These are phyloP conservation scores for Menura novaehollandiae DNA, from an alignment of 2,113 vertebrate genomes.

Conservation along the genomic window DNA sequence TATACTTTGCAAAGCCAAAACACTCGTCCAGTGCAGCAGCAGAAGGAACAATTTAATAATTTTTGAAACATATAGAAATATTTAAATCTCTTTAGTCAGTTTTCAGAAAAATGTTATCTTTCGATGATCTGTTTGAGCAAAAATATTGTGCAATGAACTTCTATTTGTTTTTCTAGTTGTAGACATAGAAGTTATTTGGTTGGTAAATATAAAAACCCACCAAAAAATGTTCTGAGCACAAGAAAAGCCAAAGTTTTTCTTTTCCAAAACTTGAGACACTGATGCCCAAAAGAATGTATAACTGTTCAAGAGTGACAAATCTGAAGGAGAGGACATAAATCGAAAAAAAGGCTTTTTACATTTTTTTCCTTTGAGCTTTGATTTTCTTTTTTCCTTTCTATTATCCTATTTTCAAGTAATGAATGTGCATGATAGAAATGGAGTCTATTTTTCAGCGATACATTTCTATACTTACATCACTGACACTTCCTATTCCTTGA, in stretches of 20 bases:
- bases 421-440: neutral
- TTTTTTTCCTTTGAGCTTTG: neutral
- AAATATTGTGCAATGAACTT: neutral
- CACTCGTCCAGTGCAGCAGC: neutral
- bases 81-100: neutral
- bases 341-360: neutral
- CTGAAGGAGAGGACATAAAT: neutral
- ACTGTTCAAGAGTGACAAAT: neutral
- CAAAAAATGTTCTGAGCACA: neutral
- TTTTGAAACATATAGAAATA: neutral
- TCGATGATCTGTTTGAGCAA: neutral
- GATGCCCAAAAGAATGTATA: rapidly evolving
- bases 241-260: neutral
- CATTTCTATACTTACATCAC: conserved; percentile 16
- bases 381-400: neutral
- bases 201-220: neutral
- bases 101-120: neutral
- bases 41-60: neutral
- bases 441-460: neutral
- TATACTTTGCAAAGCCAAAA: neutral
- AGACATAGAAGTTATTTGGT: neutral
- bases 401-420: neutral
- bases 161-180: neutral
- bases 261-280: neutral
- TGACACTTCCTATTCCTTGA: conserved; percentile 43